Evolutionary conservation across 37 sponge, comb jelly and placozoan genomes (phyloP), one percentile per base, ranked within the genome.

Genomic region (Axinella damicornis): DNA sequence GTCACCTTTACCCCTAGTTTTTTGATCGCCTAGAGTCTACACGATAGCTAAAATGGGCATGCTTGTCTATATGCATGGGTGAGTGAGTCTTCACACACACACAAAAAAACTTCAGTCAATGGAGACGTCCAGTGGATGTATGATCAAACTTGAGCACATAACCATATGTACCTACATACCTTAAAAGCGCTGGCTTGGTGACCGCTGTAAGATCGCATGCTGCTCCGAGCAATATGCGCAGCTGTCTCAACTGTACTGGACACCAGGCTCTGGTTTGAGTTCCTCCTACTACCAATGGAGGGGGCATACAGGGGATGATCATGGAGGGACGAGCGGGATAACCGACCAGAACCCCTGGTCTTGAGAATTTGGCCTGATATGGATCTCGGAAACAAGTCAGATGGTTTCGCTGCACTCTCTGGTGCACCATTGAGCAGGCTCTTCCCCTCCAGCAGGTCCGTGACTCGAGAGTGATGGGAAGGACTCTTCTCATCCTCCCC

Each of bases 181-280:
- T 61, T 27, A 36, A 38, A 36, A 40, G 36, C 36, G 39, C 34
- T 6, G 39, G 2, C 33, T 67, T 34, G 56, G 1, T 57, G 57
- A 76, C 34, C 9, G 19, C 18, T 18, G 2, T 31, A 74, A 33
- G 73, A 60, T 27, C 20, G 2, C 20, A 74, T 53, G n/a, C 65
- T 58, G 21, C 60, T 70, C 38, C 91, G 57, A 15, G 85, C 85
- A 20, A 89, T 28, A 41, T 83, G 63, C 21, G 93, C 90, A 39
- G 93, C 90, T 31, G 61, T 36, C 31, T 88, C 89, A 35, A 84
- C 90, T 25, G 86, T 88, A 12, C 65, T 80, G 28, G 85, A 62
- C 30, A 93, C 64, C 11, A 80, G 53, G 72, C 65, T 84, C 2
- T 80, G 78, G 54, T 80, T 64, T 64, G 86, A 85, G 0, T 36